Evolutionary conservation across 2,888 invertebrate species (phyloP).

Genomic region (Baronia brevicornis): DNA sequence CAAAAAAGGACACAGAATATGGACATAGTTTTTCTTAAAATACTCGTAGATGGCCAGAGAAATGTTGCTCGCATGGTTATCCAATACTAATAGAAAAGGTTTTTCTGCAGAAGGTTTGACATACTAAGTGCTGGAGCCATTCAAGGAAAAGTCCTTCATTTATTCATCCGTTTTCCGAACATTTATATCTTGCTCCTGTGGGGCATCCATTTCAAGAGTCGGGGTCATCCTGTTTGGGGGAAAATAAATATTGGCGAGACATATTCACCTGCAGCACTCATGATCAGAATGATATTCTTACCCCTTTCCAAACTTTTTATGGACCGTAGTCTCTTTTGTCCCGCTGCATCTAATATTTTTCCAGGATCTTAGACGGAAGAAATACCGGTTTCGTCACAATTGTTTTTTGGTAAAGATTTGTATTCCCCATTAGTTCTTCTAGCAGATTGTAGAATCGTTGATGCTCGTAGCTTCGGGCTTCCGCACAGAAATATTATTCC

Average conservation of each 20-base stretch:
- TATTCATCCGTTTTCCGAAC: conserved; percentile 28
- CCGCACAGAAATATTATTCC: conserved; percentile 21
- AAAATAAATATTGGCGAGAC: conserved; percentile 61
- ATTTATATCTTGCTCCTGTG: conserved; percentile 35
- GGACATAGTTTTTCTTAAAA: conserved; percentile 24
- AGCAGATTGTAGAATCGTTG: conserved; percentile 23
- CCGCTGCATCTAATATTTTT: conserved; percentile 42
- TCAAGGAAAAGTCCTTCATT: conserved; percentile 27
- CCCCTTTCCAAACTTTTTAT: conserved; percentile 46
- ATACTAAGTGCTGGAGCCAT: conserved; percentile 26
- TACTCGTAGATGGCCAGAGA: conserved; percentile 24
- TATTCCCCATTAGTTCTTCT: conserved; percentile 24
- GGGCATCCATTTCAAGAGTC: conserved; percentile 41
- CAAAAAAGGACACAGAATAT: conserved; percentile 22
- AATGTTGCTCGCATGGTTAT: conserved; percentile 22
- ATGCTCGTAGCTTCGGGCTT: conserved; percentile 29
- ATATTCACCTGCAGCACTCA: conserved; percentile 39
- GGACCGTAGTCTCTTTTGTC: conserved; percentile 43
- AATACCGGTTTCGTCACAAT: conserved; percentile 51
- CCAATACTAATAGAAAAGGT: conserved; percentile 22
- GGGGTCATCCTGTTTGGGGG: conserved; percentile 42
- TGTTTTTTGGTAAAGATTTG: conserved; percentile 29
- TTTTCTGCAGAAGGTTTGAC: conserved; percentile 20
- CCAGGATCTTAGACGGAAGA: conserved; percentile 41
- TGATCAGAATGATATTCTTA: conserved; percentile 41